phyloP scores from a whole-genome alignment of 2,113 vertebrate species.

The Argyrosomus japonicus region DNA sequence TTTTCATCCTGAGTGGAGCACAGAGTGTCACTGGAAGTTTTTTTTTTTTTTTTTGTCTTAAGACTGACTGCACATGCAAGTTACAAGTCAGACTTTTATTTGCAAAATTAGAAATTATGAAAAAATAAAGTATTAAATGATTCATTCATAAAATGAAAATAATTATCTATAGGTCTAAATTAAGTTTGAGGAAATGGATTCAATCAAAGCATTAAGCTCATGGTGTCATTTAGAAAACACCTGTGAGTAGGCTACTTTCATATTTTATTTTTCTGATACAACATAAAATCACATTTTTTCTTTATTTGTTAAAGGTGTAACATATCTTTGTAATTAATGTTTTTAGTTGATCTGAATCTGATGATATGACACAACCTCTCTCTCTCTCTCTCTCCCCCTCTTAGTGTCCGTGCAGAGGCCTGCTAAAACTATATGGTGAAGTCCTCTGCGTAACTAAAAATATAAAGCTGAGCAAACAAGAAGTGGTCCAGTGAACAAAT shows the following conservation, averaged over 20 bases:
- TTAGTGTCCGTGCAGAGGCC: not conserved
- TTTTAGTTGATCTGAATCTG: not conserved
- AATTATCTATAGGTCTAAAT: not conserved
- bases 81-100: slow-evolving; percentile 14
- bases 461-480: not conserved
- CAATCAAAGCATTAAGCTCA: not conserved
- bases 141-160: not conserved
- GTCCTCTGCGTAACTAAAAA: not conserved
- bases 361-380: not conserved
- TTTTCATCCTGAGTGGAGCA: slow-evolving; percentile 73
- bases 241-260: slow-evolving; percentile 12
- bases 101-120: not conserved
- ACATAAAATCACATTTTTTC: not conserved
- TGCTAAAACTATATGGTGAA: not conserved
- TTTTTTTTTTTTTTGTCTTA: slow-evolving; percentile 17
- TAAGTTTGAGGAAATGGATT: not conserved
- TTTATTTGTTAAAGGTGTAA: not conserved
- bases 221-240: slow-evolving; percentile 10
- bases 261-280: fast-evolving
- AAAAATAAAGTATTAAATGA: not conserved
- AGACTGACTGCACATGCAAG: slow-evolving; percentile 9
- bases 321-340: not conserved
- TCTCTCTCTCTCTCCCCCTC: not conserved
- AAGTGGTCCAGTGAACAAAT: not conserved
- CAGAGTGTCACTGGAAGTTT: slow-evolving; percentile 75